A percentile compares a stretch with the other conserved stretches of the same genome.
Evolutionary conservation across 2,888 invertebrate species (phyloP).

Genomic region (Protodeltote pygarga): DNA sequence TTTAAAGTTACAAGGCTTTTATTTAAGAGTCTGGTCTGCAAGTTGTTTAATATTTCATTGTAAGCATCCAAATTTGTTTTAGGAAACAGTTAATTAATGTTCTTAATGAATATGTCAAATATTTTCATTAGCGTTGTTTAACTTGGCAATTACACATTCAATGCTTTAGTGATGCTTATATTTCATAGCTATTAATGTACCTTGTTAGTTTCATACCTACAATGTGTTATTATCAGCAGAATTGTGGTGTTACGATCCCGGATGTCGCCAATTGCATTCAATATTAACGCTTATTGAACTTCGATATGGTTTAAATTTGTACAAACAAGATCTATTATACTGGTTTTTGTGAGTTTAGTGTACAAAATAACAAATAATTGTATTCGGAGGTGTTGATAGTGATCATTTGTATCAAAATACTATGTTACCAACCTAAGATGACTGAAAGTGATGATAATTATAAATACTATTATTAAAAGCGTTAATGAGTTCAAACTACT

Average conservation of each 20-base stretch:
- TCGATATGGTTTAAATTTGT: constrained; percentile 20
- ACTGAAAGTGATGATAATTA: constrained; percentile 30
- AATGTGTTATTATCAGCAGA: constrained; percentile 35
- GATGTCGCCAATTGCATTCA: constrained; percentile 29
- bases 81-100: background rate
- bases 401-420: too few relatives aligned
- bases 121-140: background rate
- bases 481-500: constrained; percentile 32
- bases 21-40: constrained; percentile 1
- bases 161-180: constrained; percentile 8
- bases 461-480: constrained; percentile 32
- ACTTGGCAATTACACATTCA: constrained; percentile 3
- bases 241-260: constrained; percentile 37
- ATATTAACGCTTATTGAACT: constrained; percentile 19
- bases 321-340: background rate
- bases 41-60: constrained; percentile 1
- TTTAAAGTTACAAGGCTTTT: constrained; percentile 17
- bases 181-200: constrained; percentile 15
- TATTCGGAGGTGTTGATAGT: too few relatives aligned
- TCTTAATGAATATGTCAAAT: constrained; percentile 1
- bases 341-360: constrained; percentile 15
- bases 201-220: constrained; percentile 23
- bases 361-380: constrained; percentile 24
- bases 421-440: constrained; percentile 21
- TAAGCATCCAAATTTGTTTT: background rate